Conservation (phyloP, 1,140 invertebrate species). For the Zaprionus tsacasi region DNA sequence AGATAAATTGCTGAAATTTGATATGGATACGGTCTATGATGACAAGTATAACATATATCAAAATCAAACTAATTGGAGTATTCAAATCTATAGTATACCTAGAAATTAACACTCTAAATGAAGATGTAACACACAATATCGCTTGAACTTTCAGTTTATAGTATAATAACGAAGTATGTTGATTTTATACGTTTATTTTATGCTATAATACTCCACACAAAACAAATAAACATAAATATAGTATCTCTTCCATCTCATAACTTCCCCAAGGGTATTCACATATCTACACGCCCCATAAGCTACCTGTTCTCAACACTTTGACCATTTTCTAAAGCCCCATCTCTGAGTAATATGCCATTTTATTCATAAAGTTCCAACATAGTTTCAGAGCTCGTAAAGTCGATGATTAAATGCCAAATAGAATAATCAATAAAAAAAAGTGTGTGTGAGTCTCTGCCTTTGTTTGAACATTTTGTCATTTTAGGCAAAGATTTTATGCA, state of each 20-base stretch:
- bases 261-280: neutral
- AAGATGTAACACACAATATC: too few species aligned
- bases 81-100: too few species aligned
- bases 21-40: too few species aligned
- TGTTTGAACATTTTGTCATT: conserved; percentile 22
- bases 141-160: neutral
- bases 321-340: conserved; percentile 4
- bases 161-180: neutral
- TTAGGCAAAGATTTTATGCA: conserved; percentile 46
- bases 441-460: conserved; percentile 38
- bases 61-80: too few species aligned
- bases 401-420: conserved; percentile 52
- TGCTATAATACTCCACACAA: neutral
- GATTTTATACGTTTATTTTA: neutral
- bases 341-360: conserved; percentile 1
- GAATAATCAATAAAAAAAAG: conserved; percentile 58
- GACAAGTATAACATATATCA: too few species aligned
- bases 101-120: too few species aligned
- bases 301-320: neutral
- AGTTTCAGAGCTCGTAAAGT: conserved; percentile 41
- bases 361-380: conserved; percentile 9
- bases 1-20: too few species aligned
- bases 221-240: neutral
- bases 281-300: neutral
- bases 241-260: neutral